Evolutionary conservation across 1,140 invertebrate species (phyloP).

Genomic region (Zophobas atratus): DNA sequence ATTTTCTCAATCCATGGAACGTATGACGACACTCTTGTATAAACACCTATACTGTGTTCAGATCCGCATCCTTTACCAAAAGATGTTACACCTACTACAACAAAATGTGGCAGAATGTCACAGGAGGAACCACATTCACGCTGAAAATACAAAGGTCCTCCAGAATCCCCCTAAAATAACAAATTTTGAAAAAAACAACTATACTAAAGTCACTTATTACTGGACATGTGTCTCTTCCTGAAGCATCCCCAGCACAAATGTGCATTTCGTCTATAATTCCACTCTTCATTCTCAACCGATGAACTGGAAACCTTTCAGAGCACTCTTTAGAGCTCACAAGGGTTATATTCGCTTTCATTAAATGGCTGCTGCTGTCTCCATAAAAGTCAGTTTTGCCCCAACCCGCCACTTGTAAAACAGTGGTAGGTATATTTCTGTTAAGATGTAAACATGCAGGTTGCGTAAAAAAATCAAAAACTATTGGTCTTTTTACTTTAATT

Average conservation of each 20-base stretch:
- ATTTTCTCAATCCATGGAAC: constrained; percentile 75
- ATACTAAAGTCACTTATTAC: constrained; percentile 50
- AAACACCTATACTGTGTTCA: constrained; percentile 72
- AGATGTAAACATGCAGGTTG: constrained; percentile 75
- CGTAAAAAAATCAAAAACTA: constrained; percentile 68
- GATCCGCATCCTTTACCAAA: constrained; percentile 73
- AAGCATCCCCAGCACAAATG: constrained; percentile 76
- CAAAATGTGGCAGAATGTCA: constrained; percentile 54
- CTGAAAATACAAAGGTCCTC: constrained; percentile 75
- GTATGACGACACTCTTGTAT: constrained; percentile 74
- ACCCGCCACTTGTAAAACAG: constrained; percentile 50
- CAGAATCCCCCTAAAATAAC: constrained; percentile 76
- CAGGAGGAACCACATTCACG: constrained; percentile 67
- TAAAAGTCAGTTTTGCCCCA: constrained; percentile 65
- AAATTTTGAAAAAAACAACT: neutral
- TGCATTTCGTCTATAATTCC: constrained; percentile 70
- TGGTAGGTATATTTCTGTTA: constrained; percentile 47
- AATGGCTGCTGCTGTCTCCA: constrained; percentile 66
- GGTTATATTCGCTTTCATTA: constrained; percentile 71
- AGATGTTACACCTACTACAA: constrained; percentile 74
- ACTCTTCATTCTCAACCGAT: constrained; percentile 64
- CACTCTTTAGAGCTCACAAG: constrained; percentile 62
- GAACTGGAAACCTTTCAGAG: constrained; percentile 53
- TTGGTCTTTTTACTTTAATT: constrained; percentile 68
- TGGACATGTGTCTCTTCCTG: constrained; percentile 67